A percentile compares a stretch with the other conserved stretches of the same genome.
Evolutionary conservation across 2,888 invertebrate genomes (phyloP).

Genomic region (Rotaria magnacalcarata): DNA sequence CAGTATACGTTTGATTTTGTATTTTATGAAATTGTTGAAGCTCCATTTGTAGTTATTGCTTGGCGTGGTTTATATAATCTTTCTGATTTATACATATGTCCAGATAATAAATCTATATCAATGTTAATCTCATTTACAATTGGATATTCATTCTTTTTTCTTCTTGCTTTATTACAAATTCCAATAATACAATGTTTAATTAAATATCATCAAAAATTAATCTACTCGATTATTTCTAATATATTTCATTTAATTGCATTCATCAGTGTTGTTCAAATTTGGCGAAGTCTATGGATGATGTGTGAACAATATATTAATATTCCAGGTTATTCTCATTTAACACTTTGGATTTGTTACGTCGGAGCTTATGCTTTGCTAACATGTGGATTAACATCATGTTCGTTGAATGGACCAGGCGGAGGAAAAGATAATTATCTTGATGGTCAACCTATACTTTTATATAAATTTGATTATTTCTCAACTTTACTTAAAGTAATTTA

Average conservation of each 20-base stretch:
- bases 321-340: constrained; percentile 5
- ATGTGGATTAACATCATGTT: neutral
- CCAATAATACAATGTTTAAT: constrained; percentile 8
- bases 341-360: neutral
- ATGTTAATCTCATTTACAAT: constrained; percentile 24
- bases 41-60: neutral
- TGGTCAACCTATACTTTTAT: neutral
- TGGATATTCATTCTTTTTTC: constrained; percentile 10
- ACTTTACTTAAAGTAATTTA: neutral
- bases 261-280: constrained; percentile 20
- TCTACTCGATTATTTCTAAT: neutral
- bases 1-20: constrained; percentile 27
- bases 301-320: constrained; percentile 38
- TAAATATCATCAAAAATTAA: neutral
- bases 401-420: constrained; percentile 10
- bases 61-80: constrained; percentile 33
- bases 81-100: neutral
- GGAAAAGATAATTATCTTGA: constrained; percentile 27
- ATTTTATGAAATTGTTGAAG: constrained; percentile 6
- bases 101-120: neutral
- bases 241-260: constrained; percentile 26
- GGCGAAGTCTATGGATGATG: constrained; percentile 17
- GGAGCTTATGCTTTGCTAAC: neutral
- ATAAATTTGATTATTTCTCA: constrained; percentile 30
- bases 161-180: constrained; percentile 11